Conservation (phyloP, 92 coral and sea anemone species). For the Zoanthus gigantus region DNA sequence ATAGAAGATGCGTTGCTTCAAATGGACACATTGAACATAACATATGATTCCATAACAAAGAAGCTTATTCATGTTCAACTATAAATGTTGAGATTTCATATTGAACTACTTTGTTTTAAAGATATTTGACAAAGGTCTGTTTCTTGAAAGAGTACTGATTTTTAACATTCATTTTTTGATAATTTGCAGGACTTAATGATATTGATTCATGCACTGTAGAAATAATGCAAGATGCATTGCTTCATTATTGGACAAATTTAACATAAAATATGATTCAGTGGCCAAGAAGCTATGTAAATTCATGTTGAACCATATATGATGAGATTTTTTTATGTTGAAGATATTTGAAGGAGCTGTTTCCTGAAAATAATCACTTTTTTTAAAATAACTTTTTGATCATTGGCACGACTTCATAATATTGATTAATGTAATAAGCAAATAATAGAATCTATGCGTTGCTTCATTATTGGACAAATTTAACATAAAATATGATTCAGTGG, state of each 20-base stretch:
- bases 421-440: slow-evolving; percentile 41
- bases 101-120: neutral
- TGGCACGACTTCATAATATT: slow-evolving; percentile 52
- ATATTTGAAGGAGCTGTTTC: slow-evolving; percentile 36
- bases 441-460: slow-evolving; percentile 46
- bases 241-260: slow-evolving; percentile 31
- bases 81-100: neutral
- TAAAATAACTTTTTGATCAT: neutral
- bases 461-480: slow-evolving; percentile 27
- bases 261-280: slow-evolving; percentile 45
- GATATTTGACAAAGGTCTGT: neutral
- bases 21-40: neutral
- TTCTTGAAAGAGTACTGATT: neutral
- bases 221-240: slow-evolving; percentile 41
- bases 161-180: neutral
- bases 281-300: slow-evolving; percentile 32
- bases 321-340: slow-evolving; percentile 25
- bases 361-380: slow-evolving; percentile 16
- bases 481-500: slow-evolving; percentile 49
- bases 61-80: slow-evolving; percentile 4
- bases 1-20: slow-evolving; percentile 22
- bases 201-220: slow-evolving; percentile 51
- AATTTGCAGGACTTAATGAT: slow-evolving; percentile 47
- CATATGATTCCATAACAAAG: slow-evolving; percentile 31
- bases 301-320: slow-evolving; percentile 30